A percentile compares a stretch with the other conserved stretches of the same genome.
These are phyloP conservation scores for Dendrocincla tyrannina DNA, from an alignment of 2,797 vertebrate species.

Conservation along the genomic window DNA sequence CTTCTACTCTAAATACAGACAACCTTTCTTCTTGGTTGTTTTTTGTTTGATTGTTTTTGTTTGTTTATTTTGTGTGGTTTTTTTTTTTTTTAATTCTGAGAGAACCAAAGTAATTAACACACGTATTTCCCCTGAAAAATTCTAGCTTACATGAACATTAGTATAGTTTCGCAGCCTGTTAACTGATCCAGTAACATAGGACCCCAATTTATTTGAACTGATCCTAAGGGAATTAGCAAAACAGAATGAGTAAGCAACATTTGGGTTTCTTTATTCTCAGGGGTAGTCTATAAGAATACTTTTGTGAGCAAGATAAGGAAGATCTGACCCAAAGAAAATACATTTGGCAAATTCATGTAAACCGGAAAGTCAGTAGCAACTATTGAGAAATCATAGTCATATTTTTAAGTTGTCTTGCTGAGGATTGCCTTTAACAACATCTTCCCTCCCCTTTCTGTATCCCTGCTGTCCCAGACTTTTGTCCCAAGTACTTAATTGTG, in stretches of 20 bases:
- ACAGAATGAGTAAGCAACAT: constrained; percentile 24
- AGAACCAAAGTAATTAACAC: background rate
- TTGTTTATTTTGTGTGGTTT: background rate
- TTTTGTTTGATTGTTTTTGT: background rate
- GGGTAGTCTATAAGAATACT: background rate
- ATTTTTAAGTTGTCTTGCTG: constrained; percentile 39
- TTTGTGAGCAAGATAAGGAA: background rate
- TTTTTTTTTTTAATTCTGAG: background rate
- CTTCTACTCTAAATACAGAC: background rate
- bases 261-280: background rate
- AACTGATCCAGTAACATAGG: background rate
- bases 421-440: constrained; percentile 47
- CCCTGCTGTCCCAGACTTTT: constrained; percentile 30
- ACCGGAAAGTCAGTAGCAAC: constrained; percentile 61
- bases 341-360: constrained; percentile 50
- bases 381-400: constrained; percentile 60
- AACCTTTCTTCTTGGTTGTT: background rate
- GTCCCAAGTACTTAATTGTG: constrained; percentile 49
- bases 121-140: background rate
- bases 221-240: constrained; percentile 13
- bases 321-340: constrained; percentile 37
- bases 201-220: constrained; percentile 15
- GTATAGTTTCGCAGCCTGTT: background rate
- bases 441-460: constrained; percentile 11
- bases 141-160: background rate